Conservation (phyloP, 2,888 invertebrate species). For the Craniophora ligustri region DNA sequence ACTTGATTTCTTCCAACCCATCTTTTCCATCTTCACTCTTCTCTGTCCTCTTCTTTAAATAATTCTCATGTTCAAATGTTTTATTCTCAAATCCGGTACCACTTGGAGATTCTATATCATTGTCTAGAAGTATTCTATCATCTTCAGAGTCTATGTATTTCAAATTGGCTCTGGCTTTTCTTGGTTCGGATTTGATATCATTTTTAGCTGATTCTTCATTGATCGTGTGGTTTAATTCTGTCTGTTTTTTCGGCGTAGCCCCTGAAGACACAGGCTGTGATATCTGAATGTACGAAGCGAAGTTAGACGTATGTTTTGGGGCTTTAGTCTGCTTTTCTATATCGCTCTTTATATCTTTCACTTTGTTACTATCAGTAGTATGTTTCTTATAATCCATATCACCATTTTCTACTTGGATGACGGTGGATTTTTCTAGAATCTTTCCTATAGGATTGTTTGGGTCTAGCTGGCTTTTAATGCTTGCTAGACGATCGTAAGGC, state of each 20-base stretch:
- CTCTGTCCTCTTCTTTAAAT: constrained; percentile 80
- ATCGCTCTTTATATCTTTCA: constrained; percentile 75
- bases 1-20: constrained; percentile 72
- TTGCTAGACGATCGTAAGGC: constrained; percentile 80
- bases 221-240: constrained; percentile 62
- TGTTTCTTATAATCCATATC: constrained; percentile 60
- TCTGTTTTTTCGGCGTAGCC: constrained; percentile 70
- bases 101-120: constrained; percentile 83
- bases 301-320: constrained; percentile 88
- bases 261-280: constrained; percentile 85
- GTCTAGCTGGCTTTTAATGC: constrained; percentile 84
- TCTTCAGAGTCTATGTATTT: constrained; percentile 81
- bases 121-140: constrained; percentile 75
- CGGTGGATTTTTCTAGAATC: constrained; percentile 85
- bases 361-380: constrained; percentile 60
- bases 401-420: constrained; percentile 83
- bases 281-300: constrained; percentile 89
- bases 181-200: constrained; percentile 61
- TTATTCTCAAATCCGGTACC: constrained; percentile 85
- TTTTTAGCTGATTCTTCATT: constrained; percentile 63
- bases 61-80: constrained; percentile 85
- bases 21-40: constrained; percentile 69
- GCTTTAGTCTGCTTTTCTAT: constrained; percentile 83
- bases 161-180: constrained; percentile 67
- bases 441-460: constrained; percentile 86